A percentile compares a stretch with the other conserved stretches of the same genome.
phyloP scores from a whole-genome alignment of 2,888 invertebrate genomes.

The Sabatieria punctata region DNA sequence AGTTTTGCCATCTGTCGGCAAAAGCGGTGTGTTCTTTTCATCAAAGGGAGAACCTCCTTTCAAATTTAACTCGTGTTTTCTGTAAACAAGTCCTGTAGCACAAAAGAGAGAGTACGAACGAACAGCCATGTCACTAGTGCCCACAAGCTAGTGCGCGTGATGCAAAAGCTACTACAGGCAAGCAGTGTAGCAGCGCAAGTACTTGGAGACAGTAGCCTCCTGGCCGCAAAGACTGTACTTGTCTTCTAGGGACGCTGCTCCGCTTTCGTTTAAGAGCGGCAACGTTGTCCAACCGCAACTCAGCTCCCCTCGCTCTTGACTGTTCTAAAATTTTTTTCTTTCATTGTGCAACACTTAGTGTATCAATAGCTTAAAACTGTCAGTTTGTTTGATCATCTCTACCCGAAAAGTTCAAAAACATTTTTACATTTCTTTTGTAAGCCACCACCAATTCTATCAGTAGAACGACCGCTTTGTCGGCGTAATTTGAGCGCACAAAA shows the following conservation, averaged over 20 bases:
- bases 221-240: neutral
- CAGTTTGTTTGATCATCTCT: neutral
- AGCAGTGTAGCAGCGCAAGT: neutral
- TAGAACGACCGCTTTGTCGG: constrained; percentile 13
- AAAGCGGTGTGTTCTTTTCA: too few relatives aligned
- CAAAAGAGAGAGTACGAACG: too few relatives aligned
- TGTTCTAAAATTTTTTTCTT: neutral
- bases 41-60: too few relatives aligned
- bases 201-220: neutral
- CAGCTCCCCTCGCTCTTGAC: neutral
- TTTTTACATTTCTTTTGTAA: neutral
- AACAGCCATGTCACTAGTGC: too few relatives aligned
- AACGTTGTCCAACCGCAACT: neutral
- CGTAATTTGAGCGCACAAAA: constrained; percentile 18
- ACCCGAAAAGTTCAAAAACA: neutral
- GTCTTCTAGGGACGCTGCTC: neutral
- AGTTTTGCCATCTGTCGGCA: too few relatives aligned
- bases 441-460: constrained; percentile 14
- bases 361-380: neutral
- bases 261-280: neutral
- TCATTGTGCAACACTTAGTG: neutral
- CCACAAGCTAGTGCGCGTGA: too few relatives aligned
- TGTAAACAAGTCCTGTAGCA: too few relatives aligned
- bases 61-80: too few relatives aligned
- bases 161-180: neutral